Conservation (phyloP, 2,113 vertebrate genomes). For the Sinocyclocheilus grahami region DNA sequence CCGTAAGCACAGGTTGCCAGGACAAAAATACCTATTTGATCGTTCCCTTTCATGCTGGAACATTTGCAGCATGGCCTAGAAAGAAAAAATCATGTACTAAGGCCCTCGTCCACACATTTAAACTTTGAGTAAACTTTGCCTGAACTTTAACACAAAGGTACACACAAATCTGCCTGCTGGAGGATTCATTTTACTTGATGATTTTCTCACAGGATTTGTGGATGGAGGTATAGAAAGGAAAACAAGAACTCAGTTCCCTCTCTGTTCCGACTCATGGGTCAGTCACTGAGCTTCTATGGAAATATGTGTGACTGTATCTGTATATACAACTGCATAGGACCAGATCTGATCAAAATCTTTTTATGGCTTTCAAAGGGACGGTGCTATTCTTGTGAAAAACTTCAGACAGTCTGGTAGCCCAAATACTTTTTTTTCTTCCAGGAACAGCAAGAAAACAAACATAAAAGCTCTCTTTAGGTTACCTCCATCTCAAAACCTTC, state of each 20-base stretch:
- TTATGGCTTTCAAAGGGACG: neutral
- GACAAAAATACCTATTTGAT: constrained; percentile 21
- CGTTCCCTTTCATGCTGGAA: neutral
- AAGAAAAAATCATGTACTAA: neutral
- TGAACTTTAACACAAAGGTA: neutral
- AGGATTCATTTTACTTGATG: neutral
- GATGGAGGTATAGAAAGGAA: neutral
- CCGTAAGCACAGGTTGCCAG: constrained; percentile 11
- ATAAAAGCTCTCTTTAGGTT: neutral
- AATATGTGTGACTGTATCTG: neutral
- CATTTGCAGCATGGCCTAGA: neutral
- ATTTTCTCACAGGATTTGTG: neutral
- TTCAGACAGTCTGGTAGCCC: neutral
- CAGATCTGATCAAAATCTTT: neutral
- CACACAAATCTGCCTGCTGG: neutral
- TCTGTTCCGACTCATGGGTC: neutral
- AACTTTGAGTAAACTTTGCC: neutral
- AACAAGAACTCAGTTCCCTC: neutral
- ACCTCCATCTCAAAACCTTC: neutral
- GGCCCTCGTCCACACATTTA: neutral
- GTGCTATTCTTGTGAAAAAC: neutral
- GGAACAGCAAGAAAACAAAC: neutral
- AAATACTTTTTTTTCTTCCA: neutral
- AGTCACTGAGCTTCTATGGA: neutral
- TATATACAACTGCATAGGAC: neutral